Evolutionary conservation across 2,797 vertebrate species (phyloP).

Genomic region (Lepidocolaptes lacrymiger): DNA sequence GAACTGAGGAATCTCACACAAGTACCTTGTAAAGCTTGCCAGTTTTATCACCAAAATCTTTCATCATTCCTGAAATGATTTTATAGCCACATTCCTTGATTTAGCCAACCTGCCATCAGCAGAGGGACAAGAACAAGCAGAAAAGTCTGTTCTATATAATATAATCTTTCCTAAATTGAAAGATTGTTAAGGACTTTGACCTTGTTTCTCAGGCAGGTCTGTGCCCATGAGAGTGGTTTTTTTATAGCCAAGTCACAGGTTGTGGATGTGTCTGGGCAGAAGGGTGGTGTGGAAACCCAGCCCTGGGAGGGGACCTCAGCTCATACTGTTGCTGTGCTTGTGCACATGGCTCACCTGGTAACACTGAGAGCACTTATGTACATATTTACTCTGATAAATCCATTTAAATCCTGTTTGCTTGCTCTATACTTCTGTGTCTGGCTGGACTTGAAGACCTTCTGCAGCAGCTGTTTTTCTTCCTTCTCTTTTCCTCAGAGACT

Average conservation of each 20-base stretch:
- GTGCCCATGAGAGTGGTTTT: background rate
- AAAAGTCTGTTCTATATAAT: background rate
- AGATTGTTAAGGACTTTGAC: background rate
- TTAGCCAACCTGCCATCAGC: background rate
- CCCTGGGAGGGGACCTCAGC: background rate
- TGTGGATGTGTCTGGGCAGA: rapidly evolving
- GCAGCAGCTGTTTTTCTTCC: background rate
- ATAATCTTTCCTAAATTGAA: background rate
- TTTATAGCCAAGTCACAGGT: background rate
- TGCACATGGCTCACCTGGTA: rapidly evolving
- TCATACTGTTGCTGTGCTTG: background rate
- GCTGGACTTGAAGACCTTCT: background rate
- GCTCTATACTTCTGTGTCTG: rapidly evolving
- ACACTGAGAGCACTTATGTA: rapidly evolving
- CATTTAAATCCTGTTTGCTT: background rate
- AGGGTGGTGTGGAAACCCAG: rapidly evolving
- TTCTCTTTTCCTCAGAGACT: rapidly evolving
- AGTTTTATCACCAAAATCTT: background rate
- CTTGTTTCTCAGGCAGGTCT: background rate
- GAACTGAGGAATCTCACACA: background rate
- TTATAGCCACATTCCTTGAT: rapidly evolving
- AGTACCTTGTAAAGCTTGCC: background rate
- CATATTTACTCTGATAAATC: background rate
- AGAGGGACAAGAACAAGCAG: background rate
- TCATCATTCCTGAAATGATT: background rate